Evolutionary conservation across 2,113 vertebrate species (phyloP), one percentile per base, ranked within the genome.

Genomic region (Rhizomys pruinosus): DNA sequence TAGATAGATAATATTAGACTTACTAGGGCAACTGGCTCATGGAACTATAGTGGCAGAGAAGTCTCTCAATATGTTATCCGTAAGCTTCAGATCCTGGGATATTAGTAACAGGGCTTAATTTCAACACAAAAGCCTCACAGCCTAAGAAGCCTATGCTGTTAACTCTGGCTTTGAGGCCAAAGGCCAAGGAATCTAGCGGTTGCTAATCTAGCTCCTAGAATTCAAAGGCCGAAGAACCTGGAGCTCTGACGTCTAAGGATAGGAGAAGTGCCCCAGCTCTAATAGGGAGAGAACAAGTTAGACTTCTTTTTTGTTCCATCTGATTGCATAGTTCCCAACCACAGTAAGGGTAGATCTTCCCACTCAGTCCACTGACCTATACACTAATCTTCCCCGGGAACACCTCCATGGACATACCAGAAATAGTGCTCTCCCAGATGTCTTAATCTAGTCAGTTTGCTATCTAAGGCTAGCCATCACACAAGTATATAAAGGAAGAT

Each of bases 401-500:
- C 9, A 77, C 17, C 7, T 25, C 77, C 61, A 82, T 22, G 57
- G 61, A 42, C 27, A 59, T n/a, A 73, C 47, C 42, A 84, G 42
- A 84, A 82, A 47, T 42, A 77, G 57, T 10, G 1, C 5, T 32
- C 39, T 37, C 32, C 59, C 61, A 91, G 27, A 4, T 66, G 25
- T 42, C 44, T 91, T 76, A 63, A 87, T 52, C 13, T n/a, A 80
- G 23, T 37, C 39, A 73, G 22, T 15, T 42, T 25, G 78, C 57
- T 20, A 59, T 52, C 77, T 79, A 15, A 79, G 37, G 57, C 32
- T 89, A 64, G 10, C 10, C n/a, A 66, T 20, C 29, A 74, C n/a
- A 5, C 25, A 80, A 73, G 39, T 79, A 87, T 64, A 84, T 55
- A 81, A 86, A 71, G 29, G 77, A 84, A 87, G 63, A 76, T 76